These are phyloP conservation scores for Chymomyza amoena DNA, from an alignment of 2,888 invertebrate genomes.

Conservation along the genomic window DNA sequence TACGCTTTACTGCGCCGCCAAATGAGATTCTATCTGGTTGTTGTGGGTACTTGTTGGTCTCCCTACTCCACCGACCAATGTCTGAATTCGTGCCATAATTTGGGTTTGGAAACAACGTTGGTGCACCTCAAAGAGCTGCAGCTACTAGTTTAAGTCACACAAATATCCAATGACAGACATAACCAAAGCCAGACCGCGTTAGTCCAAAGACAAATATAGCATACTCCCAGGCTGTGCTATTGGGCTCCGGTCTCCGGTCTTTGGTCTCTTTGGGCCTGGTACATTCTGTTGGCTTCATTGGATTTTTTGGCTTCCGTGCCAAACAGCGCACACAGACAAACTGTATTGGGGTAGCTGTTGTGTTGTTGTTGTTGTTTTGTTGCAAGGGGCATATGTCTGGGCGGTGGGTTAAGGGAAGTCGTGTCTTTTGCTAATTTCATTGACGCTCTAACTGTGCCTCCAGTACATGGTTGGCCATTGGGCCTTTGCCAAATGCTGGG, in stretches of 20 bases:
- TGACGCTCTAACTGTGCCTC: conserved; percentile 42
- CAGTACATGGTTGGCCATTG: conserved; percentile 4
- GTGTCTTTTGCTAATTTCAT: conserved; percentile 64
- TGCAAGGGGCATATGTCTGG: neutral
- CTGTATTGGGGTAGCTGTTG: conserved; percentile 33
- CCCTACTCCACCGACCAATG: neutral
- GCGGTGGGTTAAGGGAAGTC: conserved; percentile 9
- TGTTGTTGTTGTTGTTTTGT: conserved; percentile 15
- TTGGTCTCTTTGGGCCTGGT: conserved; percentile 6
- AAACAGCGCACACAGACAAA: conserved; percentile 48
- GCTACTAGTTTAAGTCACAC: conserved; percentile 66
- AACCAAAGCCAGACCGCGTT: neutral
- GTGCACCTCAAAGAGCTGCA: conserved; percentile 33
- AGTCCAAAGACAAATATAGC: neutral
- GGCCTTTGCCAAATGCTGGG: conserved; percentile 51
- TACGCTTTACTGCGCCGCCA: conserved; percentile 54
- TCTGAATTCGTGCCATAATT: conserved; percentile 49
- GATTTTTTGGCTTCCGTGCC: conserved; percentile 69
- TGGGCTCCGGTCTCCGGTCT: neutral
- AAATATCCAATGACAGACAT: conserved; percentile 63
- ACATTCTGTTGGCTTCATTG: conserved; percentile 68
- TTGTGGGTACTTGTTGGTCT: neutral
- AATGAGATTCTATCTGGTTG: conserved; percentile 48
- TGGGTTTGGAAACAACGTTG: conserved; percentile 53
- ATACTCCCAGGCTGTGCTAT: conserved; percentile 1